phyloP scores from a whole-genome alignment of 2,113 vertebrate genomes.

The Bujurquina vittata region DNA sequence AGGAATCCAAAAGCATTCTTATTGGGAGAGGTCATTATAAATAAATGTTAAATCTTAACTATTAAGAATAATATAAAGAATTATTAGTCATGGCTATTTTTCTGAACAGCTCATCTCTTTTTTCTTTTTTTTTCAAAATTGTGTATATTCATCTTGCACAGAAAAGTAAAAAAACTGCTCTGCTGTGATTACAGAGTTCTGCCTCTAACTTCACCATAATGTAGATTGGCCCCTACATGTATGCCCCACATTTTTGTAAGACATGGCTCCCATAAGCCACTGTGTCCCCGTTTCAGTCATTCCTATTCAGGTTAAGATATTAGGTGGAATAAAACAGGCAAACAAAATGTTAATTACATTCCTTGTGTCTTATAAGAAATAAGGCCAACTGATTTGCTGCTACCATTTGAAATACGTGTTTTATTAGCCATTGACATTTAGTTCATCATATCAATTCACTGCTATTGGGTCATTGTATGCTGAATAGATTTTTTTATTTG shows the following conservation, averaged over 20 bases:
- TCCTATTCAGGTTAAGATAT: not conserved
- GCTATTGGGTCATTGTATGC: not conserved
- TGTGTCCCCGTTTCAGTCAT: not conserved
- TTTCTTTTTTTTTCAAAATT: not conserved
- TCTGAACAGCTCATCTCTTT: not conserved
- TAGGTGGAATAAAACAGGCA: not conserved
- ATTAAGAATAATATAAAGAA: not conserved
- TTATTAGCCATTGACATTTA: not conserved
- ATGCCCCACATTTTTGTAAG: not conserved
- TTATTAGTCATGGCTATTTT: not conserved
- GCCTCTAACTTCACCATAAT: not conserved
- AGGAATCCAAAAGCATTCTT: conserved; percentile 8
- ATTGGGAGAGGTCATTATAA: not conserved
- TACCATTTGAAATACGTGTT: not conserved
- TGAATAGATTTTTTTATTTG: not conserved
- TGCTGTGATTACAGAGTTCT: not conserved
- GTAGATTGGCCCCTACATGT: not conserved
- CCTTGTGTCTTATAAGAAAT: not conserved
- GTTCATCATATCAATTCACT: not conserved
- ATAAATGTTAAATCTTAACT: not conserved
- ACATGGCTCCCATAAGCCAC: not conserved
- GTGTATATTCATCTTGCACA: not conserved
- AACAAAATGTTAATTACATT: not conserved
- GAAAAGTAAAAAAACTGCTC: no score
- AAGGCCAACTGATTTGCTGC: not conserved